These are phyloP conservation scores for Druon quercuslanigerum DNA, from an alignment of 1,140 invertebrate species.

Conservation along the genomic window DNA sequence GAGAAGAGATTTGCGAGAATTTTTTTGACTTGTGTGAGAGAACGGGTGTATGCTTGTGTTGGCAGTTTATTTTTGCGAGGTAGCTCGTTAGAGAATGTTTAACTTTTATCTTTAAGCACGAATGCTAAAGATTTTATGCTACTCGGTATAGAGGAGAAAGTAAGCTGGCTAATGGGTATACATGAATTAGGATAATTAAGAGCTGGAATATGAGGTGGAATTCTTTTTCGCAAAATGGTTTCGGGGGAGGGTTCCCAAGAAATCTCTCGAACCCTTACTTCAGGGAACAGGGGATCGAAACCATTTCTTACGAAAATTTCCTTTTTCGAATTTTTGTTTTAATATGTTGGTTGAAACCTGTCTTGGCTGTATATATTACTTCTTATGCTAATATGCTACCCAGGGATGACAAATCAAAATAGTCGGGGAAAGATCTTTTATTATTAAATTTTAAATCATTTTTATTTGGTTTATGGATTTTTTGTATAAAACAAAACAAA, in stretches of 20 bases:
- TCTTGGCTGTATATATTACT: too few relatives aligned
- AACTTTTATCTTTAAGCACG: slow-evolving; percentile 19
- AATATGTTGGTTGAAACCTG: too few relatives aligned
- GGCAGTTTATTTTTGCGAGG: not conserved
- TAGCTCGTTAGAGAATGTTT: slow-evolving; percentile 24
- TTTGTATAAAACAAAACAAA: too few relatives aligned
- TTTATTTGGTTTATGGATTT: too few relatives aligned
- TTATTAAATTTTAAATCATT: too few relatives aligned
- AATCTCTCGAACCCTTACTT: too few relatives aligned
- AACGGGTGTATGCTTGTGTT: slow-evolving; percentile 2
- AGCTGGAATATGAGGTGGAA: not conserved
- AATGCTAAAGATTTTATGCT: not conserved
- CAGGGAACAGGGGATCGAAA: too few relatives aligned
- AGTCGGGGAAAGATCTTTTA: too few relatives aligned
- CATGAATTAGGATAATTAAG: slow-evolving; percentile 1
- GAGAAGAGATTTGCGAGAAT: slow-evolving; percentile 17
- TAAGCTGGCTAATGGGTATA: not conserved
- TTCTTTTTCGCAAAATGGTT: not conserved
- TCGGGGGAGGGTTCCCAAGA: not conserved
- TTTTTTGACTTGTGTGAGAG: slow-evolving; percentile 7
- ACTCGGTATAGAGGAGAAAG: not conserved
- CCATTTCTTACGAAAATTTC: too few relatives aligned
- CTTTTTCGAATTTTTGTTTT: too few relatives aligned
- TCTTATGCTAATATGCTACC: too few relatives aligned
- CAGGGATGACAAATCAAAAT: too few relatives aligned